Conservation (phyloP, 1,140 invertebrate genomes). For the Popillia japonica region DNA sequence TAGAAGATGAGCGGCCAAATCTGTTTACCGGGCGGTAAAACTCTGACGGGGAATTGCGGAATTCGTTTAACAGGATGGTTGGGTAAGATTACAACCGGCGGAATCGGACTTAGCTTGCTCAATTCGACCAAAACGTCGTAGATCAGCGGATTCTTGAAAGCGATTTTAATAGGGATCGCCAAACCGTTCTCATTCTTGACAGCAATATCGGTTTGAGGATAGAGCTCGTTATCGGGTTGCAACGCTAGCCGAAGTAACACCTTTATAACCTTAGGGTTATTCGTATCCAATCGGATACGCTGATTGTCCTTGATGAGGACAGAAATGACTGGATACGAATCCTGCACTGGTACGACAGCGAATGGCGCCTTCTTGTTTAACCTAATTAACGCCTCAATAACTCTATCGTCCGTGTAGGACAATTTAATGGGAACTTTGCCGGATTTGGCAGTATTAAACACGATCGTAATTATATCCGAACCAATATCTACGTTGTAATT, state of each 20-base stretch:
- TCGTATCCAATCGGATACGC: neutral
- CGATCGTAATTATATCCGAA: neutral
- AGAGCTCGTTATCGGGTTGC: neutral
- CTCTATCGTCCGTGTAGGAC: neutral
- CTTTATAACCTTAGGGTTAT: neutral
- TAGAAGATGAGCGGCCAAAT: slow-evolving; percentile 2
- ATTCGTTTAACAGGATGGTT: neutral
- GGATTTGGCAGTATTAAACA: neutral
- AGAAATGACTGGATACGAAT: neutral
- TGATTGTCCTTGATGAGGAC: neutral
- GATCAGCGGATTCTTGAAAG: neutral
- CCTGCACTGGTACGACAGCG: neutral
- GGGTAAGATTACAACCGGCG: neutral
- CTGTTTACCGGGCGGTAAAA: neutral
- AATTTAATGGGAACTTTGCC: neutral
- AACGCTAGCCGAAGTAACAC: neutral
- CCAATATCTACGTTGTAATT: neutral
- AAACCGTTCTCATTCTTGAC: neutral
- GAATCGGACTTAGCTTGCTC: neutral
- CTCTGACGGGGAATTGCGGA: slow-evolving; percentile 17
- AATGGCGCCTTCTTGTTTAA: neutral
- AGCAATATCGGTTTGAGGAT: neutral
- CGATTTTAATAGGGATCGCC: neutral
- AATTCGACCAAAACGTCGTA: neutral
- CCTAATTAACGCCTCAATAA: neutral